Conservation (phyloP, 2,113 vertebrate species). For the Terrapene triunguis region DNA sequence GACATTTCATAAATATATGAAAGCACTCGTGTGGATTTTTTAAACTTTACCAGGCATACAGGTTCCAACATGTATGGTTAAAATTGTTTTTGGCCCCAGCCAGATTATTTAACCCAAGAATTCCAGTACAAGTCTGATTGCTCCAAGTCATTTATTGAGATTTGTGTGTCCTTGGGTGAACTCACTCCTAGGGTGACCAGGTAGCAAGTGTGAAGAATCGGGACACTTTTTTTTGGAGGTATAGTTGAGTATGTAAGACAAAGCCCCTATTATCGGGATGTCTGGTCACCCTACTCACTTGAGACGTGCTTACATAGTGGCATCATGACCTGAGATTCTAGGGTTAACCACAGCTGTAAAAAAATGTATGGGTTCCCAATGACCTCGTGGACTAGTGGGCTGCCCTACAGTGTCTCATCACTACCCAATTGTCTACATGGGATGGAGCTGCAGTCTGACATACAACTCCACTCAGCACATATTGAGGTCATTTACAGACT, state of each 20-base stretch:
- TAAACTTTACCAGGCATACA: not conserved
- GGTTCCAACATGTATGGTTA: not conserved
- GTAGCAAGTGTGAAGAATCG: too few relatives aligned
- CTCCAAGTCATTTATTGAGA: not conserved
- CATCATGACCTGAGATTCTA: not conserved
- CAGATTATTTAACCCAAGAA: not conserved
- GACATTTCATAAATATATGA: not conserved
- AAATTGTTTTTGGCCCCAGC: not conserved
- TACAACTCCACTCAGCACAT: not conserved
- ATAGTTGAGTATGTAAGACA: too few relatives aligned
- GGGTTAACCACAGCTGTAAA: rapidly evolving
- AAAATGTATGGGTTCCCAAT: rapidly evolving
- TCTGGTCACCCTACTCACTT: too few relatives aligned
- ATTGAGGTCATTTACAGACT: not conserved
- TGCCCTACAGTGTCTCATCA: not conserved
- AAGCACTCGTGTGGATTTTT: not conserved
- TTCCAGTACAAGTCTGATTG: not conserved
- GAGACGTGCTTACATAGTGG: too few relatives aligned
- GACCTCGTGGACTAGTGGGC: not conserved
- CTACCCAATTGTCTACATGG: too few relatives aligned
- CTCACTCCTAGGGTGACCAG: too few relatives aligned
- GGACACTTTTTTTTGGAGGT: too few relatives aligned
- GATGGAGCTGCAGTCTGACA: not conserved
- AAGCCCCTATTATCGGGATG: too few relatives aligned
- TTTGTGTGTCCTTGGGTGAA: not conserved